Conservation (phyloP, 2,113 vertebrate species). For the Tautogolabrus adspersus region DNA sequence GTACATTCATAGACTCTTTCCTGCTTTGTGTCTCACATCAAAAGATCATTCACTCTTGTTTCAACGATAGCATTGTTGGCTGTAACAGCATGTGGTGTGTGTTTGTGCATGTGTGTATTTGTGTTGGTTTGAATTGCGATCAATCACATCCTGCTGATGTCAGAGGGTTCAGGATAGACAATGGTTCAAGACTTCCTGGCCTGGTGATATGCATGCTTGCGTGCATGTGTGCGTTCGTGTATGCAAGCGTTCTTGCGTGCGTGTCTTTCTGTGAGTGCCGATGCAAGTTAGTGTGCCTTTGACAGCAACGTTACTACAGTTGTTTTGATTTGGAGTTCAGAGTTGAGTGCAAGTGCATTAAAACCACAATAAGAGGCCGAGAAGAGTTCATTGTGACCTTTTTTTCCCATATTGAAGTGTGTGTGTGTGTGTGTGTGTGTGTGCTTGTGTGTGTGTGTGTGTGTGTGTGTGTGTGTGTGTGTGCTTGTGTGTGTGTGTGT, state of each 20-base stretch:
- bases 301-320: background rate
- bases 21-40: background rate
- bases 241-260: background rate
- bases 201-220: background rate
- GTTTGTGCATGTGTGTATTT: background rate
- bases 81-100: background rate
- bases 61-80: background rate
- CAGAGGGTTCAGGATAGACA: slow-evolving; percentile 33
- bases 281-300: background rate
- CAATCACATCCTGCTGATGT: slow-evolving; percentile 28
- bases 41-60: background rate
- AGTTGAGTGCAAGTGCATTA: slow-evolving; percentile 35
- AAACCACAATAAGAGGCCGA: slow-evolving; percentile 33
- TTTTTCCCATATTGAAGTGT: background rate
- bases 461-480: too few relatives aligned
- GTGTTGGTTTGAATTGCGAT: background rate
- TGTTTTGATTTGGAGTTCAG: slow-evolving; percentile 37
- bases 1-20: too few relatives aligned
- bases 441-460: background rate
- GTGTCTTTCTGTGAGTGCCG: background rate
- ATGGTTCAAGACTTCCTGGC: slow-evolving; percentile 28
- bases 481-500: too few relatives aligned
- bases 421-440: background rate
- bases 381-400: slow-evolving; percentile 30
- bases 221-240: background rate